Percentiles rank a stretch among this genome's conserved stretches.
Evolutionary conservation across 2,113 vertebrate genomes (phyloP).

Genomic region (Epinephelus moara): DNA sequence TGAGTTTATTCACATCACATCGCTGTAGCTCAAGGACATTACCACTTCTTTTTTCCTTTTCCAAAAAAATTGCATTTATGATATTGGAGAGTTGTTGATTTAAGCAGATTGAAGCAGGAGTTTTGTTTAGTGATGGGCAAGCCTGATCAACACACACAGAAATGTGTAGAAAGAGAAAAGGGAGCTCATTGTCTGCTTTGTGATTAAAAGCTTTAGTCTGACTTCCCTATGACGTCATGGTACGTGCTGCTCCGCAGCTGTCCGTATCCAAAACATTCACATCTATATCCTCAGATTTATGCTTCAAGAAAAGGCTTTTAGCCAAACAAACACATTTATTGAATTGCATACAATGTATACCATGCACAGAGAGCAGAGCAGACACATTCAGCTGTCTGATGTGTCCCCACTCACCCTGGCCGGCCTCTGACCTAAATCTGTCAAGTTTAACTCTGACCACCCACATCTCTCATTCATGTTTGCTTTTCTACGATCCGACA

Average conservation of each 20-base stretch:
- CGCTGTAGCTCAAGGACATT: slow-evolving; percentile 75
- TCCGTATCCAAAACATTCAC: slow-evolving; percentile 29
- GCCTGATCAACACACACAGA: slow-evolving; percentile 66
- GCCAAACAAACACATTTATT: slow-evolving; percentile 42
- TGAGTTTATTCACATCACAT: slow-evolving; percentile 67
- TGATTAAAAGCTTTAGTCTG: slow-evolving; percentile 65
- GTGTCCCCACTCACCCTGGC: not conserved
- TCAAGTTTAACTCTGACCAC: slow-evolving; percentile 31
- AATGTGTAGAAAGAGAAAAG: slow-evolving; percentile 58
- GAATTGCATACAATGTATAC: slow-evolving; percentile 16
- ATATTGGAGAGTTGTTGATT: slow-evolving; percentile 74
- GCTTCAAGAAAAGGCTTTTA: slow-evolving; percentile 35
- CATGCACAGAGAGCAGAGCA: not conserved
- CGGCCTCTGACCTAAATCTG: slow-evolving; percentile 4
- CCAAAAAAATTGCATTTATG: slow-evolving; percentile 62
- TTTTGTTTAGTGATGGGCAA: slow-evolving; percentile 74
- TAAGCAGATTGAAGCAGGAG: slow-evolving; percentile 64
- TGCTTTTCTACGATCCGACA: not conserved
- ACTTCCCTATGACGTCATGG: slow-evolving; percentile 56
- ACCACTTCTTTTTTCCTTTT: slow-evolving; percentile 54
- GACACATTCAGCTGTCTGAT: slow-evolving; percentile 1
- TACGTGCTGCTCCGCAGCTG: slow-evolving; percentile 45
- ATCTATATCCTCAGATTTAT: slow-evolving; percentile 42
- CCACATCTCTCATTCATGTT: slow-evolving; percentile 11
- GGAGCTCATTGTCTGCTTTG: slow-evolving; percentile 65